These are phyloP conservation scores for Unio pictorum DNA, from an alignment of 2,888 invertebrate genomes.

Conservation along the genomic window DNA sequence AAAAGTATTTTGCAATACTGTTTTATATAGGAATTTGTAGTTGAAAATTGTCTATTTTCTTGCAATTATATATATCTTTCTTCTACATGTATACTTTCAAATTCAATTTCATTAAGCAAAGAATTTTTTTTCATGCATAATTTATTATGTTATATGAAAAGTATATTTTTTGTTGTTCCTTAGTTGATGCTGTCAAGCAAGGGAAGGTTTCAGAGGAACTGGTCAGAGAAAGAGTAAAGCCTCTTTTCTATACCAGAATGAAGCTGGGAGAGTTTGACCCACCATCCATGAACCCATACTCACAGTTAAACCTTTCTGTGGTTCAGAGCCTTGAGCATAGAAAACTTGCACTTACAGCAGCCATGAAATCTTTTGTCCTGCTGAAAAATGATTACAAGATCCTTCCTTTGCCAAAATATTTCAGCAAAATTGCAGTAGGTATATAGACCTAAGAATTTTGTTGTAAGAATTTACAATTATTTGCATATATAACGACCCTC, in stretches of 20 bases:
- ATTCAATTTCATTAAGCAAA: no score
- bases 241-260: conserved; percentile 53
- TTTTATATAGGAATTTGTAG: no score
- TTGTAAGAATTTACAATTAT: no score
- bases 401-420: conserved; percentile 24
- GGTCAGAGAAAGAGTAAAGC: conserved; percentile 31
- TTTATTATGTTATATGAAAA: no score
- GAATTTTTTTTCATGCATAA: no score
- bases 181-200: conserved; percentile 23
- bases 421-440: conserved; percentile 27
- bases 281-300: conserved; percentile 31
- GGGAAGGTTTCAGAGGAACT: conserved; percentile 15
- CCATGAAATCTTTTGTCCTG: conserved; percentile 55
- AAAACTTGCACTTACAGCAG: conserved; percentile 44
- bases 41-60: no score
- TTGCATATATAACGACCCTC: no score
- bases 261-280: conserved; percentile 56
- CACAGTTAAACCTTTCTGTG: conserved; percentile 19
- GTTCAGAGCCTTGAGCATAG: conserved; percentile 39
- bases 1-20: no score
- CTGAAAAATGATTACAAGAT: conserved; percentile 49
- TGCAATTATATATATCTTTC: no score
- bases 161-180: not conserved
- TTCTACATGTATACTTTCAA: no score
- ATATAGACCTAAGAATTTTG: no score